Conservation (phyloP, 2,888 invertebrate genomes). For the Erebia aethiops region DNA sequence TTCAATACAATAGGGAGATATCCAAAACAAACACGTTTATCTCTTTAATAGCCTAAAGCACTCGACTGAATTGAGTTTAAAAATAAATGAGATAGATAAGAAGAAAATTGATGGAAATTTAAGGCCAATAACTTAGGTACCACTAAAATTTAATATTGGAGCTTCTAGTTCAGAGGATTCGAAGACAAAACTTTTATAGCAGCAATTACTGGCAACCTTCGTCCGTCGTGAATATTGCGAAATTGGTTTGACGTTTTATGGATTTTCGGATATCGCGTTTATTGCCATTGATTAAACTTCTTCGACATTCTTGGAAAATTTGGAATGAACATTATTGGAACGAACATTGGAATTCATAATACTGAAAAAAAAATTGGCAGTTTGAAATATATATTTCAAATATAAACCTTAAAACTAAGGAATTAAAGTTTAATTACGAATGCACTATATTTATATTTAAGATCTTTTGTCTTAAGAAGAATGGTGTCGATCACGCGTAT, state of each 20-base stretch:
- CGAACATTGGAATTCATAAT: slow-evolving; percentile 2
- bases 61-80: slow-evolving; percentile 60
- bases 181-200: slow-evolving; percentile 74
- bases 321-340: neutral
- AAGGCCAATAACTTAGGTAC: slow-evolving; percentile 65
- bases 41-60: slow-evolving; percentile 59
- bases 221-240: slow-evolving; percentile 71
- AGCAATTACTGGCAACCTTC: slow-evolving; percentile 75
- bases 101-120: slow-evolving; percentile 61
- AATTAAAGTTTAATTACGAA: too few relatives aligned
- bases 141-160: slow-evolving; percentile 76
- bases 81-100: slow-evolving; percentile 62
- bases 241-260: slow-evolving; percentile 75
- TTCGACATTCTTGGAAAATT: slow-evolving; percentile 22
- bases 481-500: too few relatives aligned
- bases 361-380: too few relatives aligned
- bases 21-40: slow-evolving; percentile 52
- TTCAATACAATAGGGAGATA: slow-evolving; percentile 34
- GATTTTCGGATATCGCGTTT: slow-evolving; percentile 62
- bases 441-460: too few relatives aligned
- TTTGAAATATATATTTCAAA: too few relatives aligned
- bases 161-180: slow-evolving; percentile 55
- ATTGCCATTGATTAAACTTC: slow-evolving; percentile 61
- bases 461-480: too few relatives aligned
- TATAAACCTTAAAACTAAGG: too few relatives aligned